These are phyloP conservation scores for Nemopilema nomurai DNA, from an alignment of 30 jellyfish, hydroid and myxozoan species.

Conservation along the genomic window DNA sequence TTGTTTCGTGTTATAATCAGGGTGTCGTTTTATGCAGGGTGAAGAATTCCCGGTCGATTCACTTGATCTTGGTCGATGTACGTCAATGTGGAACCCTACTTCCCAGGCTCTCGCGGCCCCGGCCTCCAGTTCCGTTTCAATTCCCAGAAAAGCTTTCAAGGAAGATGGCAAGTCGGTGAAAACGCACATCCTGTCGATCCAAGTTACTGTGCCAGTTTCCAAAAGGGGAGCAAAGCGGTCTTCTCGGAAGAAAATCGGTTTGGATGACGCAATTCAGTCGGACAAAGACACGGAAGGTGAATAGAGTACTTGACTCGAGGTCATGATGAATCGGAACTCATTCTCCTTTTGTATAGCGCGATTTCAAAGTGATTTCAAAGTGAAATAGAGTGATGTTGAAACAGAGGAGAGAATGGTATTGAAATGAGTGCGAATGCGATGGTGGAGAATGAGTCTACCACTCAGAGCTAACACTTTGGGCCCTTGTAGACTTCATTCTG, in stretches of 20 bases:
- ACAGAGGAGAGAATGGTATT: too few relatives aligned
- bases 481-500: too few relatives aligned
- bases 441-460: too few relatives aligned
- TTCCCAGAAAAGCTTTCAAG: constrained; percentile 74
- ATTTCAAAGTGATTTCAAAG: too few relatives aligned
- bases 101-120: constrained; percentile 71
- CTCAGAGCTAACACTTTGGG: too few relatives aligned
- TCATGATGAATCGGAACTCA: too few relatives aligned
- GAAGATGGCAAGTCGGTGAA: constrained; percentile 66
- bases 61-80: constrained; percentile 78
- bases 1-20: too few relatives aligned
- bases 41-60: constrained; percentile 69
- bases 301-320: neutral
- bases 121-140: constrained; percentile 56
- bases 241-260: constrained; percentile 8
- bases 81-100: constrained; percentile 91
- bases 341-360: too few relatives aligned
- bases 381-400: too few relatives aligned
- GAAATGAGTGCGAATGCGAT: too few relatives aligned
- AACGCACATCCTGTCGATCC: constrained; percentile 79
- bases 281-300: constrained; percentile 41
- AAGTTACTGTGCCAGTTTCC: constrained; percentile 65
- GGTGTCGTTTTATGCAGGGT: too few relatives aligned
- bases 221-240: constrained; percentile 41
- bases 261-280: constrained; percentile 15